phyloP scores from a whole-genome alignment of 2,888 invertebrate species.

The Ectemnius continuus region DNA sequence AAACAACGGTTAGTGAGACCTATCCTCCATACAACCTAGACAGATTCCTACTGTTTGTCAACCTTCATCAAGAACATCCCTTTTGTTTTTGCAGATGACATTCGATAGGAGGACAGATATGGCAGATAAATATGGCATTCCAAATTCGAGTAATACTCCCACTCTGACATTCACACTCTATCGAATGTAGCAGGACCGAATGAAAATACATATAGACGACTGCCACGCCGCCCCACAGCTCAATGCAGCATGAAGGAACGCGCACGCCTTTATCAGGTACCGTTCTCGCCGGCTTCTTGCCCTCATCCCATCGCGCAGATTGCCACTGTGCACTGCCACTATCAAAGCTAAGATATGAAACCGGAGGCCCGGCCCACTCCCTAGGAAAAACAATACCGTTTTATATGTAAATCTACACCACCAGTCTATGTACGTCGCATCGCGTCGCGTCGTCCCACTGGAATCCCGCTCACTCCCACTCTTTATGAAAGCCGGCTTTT shows the following conservation, averaged over 20 bases:
- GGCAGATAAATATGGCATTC: too few relatives aligned
- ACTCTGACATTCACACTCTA: neutral
- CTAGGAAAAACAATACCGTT: constrained; percentile 57
- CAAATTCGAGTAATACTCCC: neutral
- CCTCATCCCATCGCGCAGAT: constrained; percentile 40
- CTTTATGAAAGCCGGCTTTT: neutral
- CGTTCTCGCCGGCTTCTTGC: constrained; percentile 37
- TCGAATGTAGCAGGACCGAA: neutral
- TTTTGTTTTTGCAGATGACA: neutral
- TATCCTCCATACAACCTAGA: neutral
- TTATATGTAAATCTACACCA: constrained; percentile 58
- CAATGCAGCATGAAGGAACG: neutral
- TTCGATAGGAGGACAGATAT: too few relatives aligned
- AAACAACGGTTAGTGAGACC: neutral
- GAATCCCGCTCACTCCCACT: constrained; percentile 16
- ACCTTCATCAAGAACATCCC: too few relatives aligned
- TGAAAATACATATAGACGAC: too few relatives aligned
- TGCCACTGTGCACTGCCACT: neutral
- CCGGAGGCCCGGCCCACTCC: constrained; percentile 51
- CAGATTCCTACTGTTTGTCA: neutral
- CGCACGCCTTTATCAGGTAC: constrained; percentile 47
- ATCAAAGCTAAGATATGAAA: constrained; percentile 41
- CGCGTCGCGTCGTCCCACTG: neutral
- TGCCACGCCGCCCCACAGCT: neutral
- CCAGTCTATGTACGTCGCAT: neutral